Evolutionary conservation across 1,140 invertebrate species (phyloP).

Genomic region (Acromyrmex heyeri): DNA sequence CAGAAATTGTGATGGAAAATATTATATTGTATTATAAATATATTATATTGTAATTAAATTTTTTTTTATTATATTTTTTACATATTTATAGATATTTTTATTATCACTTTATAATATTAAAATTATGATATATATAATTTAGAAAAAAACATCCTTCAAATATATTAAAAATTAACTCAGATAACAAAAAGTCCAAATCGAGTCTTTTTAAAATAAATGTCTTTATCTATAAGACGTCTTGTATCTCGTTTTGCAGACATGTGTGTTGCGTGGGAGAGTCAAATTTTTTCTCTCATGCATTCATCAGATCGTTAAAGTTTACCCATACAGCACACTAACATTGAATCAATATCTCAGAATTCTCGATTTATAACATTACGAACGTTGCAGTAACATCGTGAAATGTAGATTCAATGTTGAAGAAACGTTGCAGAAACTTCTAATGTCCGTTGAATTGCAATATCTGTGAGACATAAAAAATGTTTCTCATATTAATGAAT

Average conservation of each 20-base stretch:
- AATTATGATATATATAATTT: background rate
- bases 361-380: too few species aligned
- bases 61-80: background rate
- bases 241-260: too few species aligned
- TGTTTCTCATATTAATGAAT: too few species aligned
- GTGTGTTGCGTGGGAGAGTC: background rate
- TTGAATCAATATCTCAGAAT: too few species aligned
- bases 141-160: background rate
- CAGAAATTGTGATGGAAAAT: background rate
- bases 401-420: too few species aligned
- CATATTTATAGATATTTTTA: background rate
- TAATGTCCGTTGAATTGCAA: too few species aligned
- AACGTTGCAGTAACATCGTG: too few species aligned
- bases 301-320: background rate
- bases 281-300: background rate
- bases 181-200: too few species aligned
- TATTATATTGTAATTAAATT: background rate
- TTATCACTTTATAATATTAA: background rate
- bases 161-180: background rate
- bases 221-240: too few species aligned
- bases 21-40: background rate
- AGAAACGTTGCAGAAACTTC: too few species aligned
- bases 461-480: too few species aligned
- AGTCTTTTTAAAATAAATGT: too few species aligned
- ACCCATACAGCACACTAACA: background rate